Evolutionary conservation across 2,888 invertebrate species (phyloP).

Genomic region (Sinohyriopsis cumingii): DNA sequence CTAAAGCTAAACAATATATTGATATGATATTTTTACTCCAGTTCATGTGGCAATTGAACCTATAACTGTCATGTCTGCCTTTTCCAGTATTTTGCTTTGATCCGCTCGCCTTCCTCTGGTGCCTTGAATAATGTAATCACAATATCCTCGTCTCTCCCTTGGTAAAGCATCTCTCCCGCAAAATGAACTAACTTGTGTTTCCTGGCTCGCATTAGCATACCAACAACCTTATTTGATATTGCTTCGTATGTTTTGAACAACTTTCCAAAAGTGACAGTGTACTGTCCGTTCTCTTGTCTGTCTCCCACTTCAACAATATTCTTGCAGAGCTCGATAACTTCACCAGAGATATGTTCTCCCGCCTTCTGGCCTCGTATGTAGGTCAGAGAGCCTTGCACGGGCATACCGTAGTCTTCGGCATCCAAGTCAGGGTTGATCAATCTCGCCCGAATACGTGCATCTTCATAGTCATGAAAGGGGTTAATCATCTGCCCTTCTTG

Average conservation of each 20-base stretch:
- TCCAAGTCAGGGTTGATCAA: conserved; percentile 69
- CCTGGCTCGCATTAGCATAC: conserved; percentile 90
- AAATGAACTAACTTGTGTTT: conserved; percentile 93
- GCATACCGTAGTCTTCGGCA: conserved; percentile 75
- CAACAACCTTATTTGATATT: conserved; percentile 95
- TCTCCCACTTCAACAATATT: conserved; percentile 88
- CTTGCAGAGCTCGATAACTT: conserved; percentile 93
- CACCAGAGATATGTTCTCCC: conserved; percentile 85
- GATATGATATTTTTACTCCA: too few relatives aligned
- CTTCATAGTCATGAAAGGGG: conserved; percentile 77
- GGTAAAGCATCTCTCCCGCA: conserved; percentile 96
- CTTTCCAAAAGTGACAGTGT: conserved; percentile 89
- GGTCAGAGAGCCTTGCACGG: conserved; percentile 90
- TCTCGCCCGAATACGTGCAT: conserved; percentile 42
- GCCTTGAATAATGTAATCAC: conserved; percentile 80
- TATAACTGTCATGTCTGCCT: too few relatives aligned
- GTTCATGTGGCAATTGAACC: too few relatives aligned
- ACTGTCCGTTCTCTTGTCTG: conserved; percentile 78
- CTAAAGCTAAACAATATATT: too few relatives aligned
- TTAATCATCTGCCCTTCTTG: conserved; percentile 85
- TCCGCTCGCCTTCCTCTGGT: too few relatives aligned
- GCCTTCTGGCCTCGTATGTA: conserved; percentile 92
- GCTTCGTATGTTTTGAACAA: conserved; percentile 88
- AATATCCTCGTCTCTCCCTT: conserved; percentile 94
- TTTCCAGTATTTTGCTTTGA: too few relatives aligned